Conservation (phyloP, 2,888 invertebrate genomes). For the Chloroclysta siterata region DNA sequence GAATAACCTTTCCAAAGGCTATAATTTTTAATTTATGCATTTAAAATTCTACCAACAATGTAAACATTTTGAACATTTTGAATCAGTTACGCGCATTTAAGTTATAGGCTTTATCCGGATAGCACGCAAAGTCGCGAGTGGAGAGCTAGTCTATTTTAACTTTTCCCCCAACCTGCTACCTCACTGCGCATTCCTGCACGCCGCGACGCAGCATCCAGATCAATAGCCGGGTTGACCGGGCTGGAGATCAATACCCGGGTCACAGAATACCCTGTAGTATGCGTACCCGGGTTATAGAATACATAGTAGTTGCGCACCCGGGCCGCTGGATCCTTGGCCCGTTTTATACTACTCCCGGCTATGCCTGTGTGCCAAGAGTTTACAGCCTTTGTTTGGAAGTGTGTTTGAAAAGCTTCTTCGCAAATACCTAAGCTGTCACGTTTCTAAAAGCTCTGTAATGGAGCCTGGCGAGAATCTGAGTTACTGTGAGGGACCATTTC, state of each 20-base stretch:
- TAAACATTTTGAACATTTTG: no score
- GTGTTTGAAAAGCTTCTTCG: not conserved
- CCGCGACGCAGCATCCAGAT: slow-evolving; percentile 39
- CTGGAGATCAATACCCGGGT: slow-evolving; percentile 61
- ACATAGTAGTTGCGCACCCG: slow-evolving; percentile 44
- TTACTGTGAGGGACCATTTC: not conserved
- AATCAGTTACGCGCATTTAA: no score
- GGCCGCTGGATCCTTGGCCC: slow-evolving; percentile 72
- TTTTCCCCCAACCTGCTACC: not conserved
- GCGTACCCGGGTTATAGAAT: slow-evolving; percentile 55
- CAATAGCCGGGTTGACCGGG: slow-evolving; percentile 49
- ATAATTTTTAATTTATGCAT: no score
- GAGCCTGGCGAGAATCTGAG: not conserved
- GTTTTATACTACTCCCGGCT: slow-evolving; percentile 42
- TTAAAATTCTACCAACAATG: no score
- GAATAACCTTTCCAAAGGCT: not conserved
- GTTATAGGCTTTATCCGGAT: no score
- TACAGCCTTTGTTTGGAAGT: not conserved
- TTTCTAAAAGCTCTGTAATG: not conserved
- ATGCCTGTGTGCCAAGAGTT: slow-evolving; percentile 7
- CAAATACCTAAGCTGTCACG: not conserved
- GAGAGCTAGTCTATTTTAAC: not conserved
- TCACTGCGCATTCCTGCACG: slow-evolving; percentile 31
- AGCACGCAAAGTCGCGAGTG: no score
- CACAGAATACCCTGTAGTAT: slow-evolving; percentile 36